Percentiles rank a stretch among this genome's conserved stretches.
These are phyloP conservation scores for Synaphobranchus kaupii DNA, from an alignment of 2,797 vertebrate genomes.

Conservation along the genomic window DNA sequence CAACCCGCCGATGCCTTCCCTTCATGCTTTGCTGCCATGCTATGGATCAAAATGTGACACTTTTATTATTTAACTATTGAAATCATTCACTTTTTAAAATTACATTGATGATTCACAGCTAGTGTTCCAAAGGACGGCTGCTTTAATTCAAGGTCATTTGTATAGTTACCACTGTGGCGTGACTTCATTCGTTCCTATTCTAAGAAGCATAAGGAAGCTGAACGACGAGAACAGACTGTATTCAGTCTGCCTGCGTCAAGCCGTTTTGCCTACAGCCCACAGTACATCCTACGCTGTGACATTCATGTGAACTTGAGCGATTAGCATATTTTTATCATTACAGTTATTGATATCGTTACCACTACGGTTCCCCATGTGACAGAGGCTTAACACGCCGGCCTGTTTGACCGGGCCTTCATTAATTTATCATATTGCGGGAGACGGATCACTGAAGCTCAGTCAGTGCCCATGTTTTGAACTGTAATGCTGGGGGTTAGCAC, in stretches of 20 bases:
- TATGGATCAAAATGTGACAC: background rate
- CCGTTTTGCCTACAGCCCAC: background rate
- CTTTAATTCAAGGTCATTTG: background rate
- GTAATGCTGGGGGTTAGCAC: background rate
- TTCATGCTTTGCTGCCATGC: background rate
- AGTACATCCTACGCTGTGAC: background rate
- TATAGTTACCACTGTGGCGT: background rate
- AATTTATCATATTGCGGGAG: background rate
- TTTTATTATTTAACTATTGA: background rate
- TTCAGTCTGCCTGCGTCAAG: background rate
- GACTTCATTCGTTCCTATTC: background rate
- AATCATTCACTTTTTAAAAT: background rate
- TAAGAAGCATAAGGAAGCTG: background rate
- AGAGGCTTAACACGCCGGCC: background rate
- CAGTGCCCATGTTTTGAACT: background rate
- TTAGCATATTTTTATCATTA: background rate
- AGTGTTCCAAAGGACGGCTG: background rate
- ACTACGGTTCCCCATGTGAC: background rate
- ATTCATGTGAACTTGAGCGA: background rate
- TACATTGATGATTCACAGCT: background rate
- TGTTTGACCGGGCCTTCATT: background rate
- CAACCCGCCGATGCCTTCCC: background rate
- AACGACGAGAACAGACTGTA: background rate
- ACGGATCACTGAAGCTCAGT: background rate
- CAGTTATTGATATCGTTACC: background rate